Base-by-base conservation (phyloP, 2,888 invertebrate species). In the Cerastis leucographa region DNA sequence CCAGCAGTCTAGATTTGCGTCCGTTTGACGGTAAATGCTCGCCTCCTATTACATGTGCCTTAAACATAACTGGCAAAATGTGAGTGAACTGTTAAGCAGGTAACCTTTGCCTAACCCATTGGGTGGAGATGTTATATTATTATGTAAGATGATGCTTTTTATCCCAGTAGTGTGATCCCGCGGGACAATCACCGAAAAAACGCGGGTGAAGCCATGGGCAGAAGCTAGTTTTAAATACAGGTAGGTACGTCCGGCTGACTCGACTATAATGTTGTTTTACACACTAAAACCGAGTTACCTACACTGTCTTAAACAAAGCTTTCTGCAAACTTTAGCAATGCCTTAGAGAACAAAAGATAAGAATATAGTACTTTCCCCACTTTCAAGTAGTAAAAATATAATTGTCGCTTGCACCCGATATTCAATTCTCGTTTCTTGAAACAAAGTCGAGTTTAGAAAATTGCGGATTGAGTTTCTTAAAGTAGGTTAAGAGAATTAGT, bases 261-360 rank as follows among this genome's bases (percentile, higher is more conserved):
- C 29, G 35, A 73, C 62, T n/a, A 80, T 78, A 74, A 62, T 74
- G 59, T 76, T 74, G 42, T 71, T 54, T 66, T 64, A 65, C 67
- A 79, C 76, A 56, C 73, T 83, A 76, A 78, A 82, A 72, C 65
- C 40, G 22, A 76, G 82, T 82, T 78, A 82, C 79, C 62, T 75
- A 85, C 87, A 81, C 69, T 87, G 85, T 88, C 76, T 80, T 64
- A 79, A 74, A 83, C 83, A 84, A 87, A 85, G 85, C 87, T 85
- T 70, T 76, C 78, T 77, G 54, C 71, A 78, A 87, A 87, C 87
- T 88, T 79, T 59, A 81, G 78, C 65, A 75, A 75, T 87, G 71
- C 87, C 84, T 78, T 76, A 68, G 76, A 74, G 81, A 80, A 78
- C 75, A 79, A 74, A 70, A 87, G 86, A 87, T 88, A 88, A 84